A percentile compares a stretch with the other conserved stretches of the same genome.
These are phyloP conservation scores for Silurus asotus DNA, from an alignment of 2,113 vertebrate species.

Conservation along the genomic window DNA sequence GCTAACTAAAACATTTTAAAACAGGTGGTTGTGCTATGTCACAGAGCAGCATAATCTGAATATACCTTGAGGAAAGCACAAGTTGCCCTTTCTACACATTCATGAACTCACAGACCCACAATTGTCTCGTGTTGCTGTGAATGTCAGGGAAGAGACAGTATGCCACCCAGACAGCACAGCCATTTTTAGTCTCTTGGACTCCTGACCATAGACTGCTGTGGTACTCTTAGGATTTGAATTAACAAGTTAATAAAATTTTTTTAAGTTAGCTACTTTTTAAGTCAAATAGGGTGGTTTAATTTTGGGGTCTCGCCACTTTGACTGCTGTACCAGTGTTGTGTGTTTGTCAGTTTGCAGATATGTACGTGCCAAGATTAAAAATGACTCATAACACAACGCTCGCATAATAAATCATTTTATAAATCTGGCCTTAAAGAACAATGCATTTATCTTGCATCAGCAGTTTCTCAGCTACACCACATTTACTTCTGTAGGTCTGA, in stretches of 20 bases:
- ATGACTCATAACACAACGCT: slow-evolving; percentile 4
- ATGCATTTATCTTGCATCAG: slow-evolving; percentile 26
- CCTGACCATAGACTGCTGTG: background rate
- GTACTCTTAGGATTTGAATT: background rate
- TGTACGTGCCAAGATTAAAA: background rate
- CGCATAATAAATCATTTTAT: slow-evolving; percentile 7
- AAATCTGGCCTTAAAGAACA: slow-evolving; percentile 11
- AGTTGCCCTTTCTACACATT: background rate
- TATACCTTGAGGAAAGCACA: background rate
- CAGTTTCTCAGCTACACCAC: background rate
- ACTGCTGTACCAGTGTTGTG: background rate
- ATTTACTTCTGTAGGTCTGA: slow-evolving; percentile 14
- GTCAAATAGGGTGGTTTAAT: background rate
- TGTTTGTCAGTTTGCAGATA: background rate
- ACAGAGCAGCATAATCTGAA: background rate
- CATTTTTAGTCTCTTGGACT: background rate
- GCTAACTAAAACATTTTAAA: background rate
- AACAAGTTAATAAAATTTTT: background rate
- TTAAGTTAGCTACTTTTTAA: background rate
- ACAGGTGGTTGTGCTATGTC: background rate
- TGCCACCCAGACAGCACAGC: background rate
- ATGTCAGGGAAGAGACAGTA: background rate
- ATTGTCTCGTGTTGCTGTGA: background rate
- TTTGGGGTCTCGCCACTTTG: background rate
- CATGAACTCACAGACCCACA: background rate